Base-by-base conservation (phyloP, 2,888 invertebrate species). In the Pycnomerus fuliginosus region DNA sequence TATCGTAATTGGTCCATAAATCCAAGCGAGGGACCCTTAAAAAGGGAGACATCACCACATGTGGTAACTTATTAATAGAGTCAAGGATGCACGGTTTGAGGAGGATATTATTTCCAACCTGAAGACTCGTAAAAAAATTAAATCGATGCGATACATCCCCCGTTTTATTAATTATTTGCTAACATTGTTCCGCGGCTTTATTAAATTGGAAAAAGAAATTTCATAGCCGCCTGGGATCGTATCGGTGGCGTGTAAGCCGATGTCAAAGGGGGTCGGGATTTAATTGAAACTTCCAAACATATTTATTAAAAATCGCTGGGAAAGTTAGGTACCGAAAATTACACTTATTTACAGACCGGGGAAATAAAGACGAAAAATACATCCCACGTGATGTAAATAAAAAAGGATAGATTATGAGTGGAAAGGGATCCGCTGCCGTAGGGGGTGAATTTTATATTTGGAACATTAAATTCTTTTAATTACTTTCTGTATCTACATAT, bases 381-480 rank as follows among this genome's bases (percentile, higher is more conserved):
- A n/a, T n/a, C n/a, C n/a, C n/a, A 54, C 55, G 50, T 48, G 52
- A 50, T 51, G 58, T 55, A 59, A 60, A 62, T 61, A 59, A 58
- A 58, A 55, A 56, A 51, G 56, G 48, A 53, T 54, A 53, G 57
- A 57, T 61, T 56, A 56, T 52, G 46, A 43, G 50, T 25, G 39
- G 53, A 25, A 53, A 44, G 51, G 53, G 53, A 39, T 37, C 29
- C 25, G 46, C 53, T 22, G 16, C 50, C 49, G 50, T 45, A 55
- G 61, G n/a, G 65, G 65, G 63, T 59, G 68, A 67, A 66, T 70
- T 70, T 69, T 69, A 68, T 69, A 69, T 69, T 67, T 69, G 67
- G 67, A 65, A 69, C 70, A 70, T 70, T 69, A 70, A 69, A 70
- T 70, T 70, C 68, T 68, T 69, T 70, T 70, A 70, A 70, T 70